phyloP scores from a whole-genome alignment of 2,797 vertebrate species.

The Esox masquinongy region DNA sequence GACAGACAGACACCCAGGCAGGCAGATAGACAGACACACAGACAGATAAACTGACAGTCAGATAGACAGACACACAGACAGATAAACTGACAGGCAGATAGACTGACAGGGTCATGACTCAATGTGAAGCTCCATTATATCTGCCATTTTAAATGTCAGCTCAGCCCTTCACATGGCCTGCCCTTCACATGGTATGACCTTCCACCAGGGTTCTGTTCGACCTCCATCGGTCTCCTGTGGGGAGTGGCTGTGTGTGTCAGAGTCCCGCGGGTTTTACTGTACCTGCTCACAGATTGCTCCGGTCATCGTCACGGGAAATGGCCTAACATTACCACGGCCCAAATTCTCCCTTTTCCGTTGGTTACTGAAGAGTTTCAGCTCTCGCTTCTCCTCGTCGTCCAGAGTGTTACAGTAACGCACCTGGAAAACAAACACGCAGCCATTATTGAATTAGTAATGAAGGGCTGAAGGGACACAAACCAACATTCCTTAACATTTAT shows the following conservation, averaged over 20 bases:
- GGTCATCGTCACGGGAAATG: slow-evolving; percentile 95
- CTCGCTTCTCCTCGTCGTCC: slow-evolving; percentile 96
- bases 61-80: too few species aligned
- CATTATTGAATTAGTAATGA: background rate
- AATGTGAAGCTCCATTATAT: slow-evolving; percentile 11
- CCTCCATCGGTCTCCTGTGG: background rate
- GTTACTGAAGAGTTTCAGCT: slow-evolving; percentile 97
- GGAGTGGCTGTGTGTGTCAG: background rate
- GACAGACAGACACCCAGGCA: background rate
- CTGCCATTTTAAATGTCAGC: slow-evolving; percentile 46
- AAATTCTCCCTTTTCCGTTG: slow-evolving; percentile 95
- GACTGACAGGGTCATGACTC: slow-evolving; percentile 31
- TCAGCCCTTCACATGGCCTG: slow-evolving; percentile 16
- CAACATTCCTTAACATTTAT: background rate
- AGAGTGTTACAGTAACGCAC: slow-evolving; percentile 94
- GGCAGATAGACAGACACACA: background rate
- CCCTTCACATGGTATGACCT: slow-evolving; percentile 6
- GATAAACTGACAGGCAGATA: slow-evolving; percentile 24
- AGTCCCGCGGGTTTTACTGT: slow-evolving; percentile 8
- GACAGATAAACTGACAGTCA: slow-evolving; percentile 10
- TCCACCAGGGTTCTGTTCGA: too few species aligned
- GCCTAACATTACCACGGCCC: slow-evolving; percentile 92
- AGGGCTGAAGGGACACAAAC: background rate
- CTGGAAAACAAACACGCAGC: slow-evolving; percentile 59
- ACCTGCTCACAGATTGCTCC: slow-evolving; percentile 98